These are phyloP conservation scores for Drosophila monieri DNA, from an alignment of 2,888 invertebrate genomes.

Conservation along the genomic window DNA sequence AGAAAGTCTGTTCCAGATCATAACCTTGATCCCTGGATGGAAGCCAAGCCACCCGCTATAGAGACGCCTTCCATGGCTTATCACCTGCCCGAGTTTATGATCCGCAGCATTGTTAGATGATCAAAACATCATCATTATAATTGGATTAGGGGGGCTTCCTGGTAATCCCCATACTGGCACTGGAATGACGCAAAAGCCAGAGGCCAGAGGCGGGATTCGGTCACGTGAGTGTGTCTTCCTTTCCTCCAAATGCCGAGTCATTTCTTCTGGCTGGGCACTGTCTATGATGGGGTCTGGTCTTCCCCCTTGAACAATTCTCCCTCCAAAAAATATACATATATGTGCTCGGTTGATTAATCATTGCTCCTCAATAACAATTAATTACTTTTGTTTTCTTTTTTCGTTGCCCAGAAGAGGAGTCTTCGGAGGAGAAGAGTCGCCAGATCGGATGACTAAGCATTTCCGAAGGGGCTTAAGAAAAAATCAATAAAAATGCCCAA, in stretches of 20 bases:
- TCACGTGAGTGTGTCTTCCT: conserved; percentile 25
- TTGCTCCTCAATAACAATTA: conserved; percentile 65
- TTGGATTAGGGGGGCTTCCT: conserved; percentile 25
- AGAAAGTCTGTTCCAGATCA: neutral
- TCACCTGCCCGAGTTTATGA: conserved; percentile 40
- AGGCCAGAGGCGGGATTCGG: neutral
- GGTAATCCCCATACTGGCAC: conserved; percentile 9
- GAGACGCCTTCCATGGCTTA: conserved; percentile 9
- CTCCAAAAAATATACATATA: neutral
- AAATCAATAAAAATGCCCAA: conserved; percentile 60
- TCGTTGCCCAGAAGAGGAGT: neutral
- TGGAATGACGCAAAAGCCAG: conserved; percentile 27
- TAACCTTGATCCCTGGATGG: neutral
- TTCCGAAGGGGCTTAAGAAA: conserved; percentile 42
- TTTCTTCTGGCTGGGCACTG: conserved; percentile 31
- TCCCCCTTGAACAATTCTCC: neutral
- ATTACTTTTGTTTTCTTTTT: conserved; percentile 4
- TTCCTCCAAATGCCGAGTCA: conserved; percentile 23
- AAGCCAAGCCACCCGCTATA: neutral
- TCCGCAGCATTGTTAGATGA: conserved; percentile 44
- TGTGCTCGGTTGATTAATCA: conserved; percentile 47
- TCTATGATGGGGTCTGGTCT: conserved; percentile 13
- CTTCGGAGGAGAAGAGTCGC: neutral
- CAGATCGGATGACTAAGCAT: conserved; percentile 52
- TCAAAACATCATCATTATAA: conserved; percentile 37